phyloP scores from a whole-genome alignment of 2,888 invertebrate genomes.

The Biston betularia region DNA sequence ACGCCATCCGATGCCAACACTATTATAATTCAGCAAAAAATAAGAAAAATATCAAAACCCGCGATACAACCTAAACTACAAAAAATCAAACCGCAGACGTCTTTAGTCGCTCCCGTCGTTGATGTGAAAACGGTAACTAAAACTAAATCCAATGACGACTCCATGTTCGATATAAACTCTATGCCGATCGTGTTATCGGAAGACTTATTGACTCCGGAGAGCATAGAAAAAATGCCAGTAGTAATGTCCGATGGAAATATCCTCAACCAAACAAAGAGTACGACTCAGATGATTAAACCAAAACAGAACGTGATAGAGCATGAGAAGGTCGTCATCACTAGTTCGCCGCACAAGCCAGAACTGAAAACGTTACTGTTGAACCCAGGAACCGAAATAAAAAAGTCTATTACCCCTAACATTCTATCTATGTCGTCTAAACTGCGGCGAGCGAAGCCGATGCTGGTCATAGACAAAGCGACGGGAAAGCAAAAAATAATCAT shows the following conservation, averaged over 20 bases:
- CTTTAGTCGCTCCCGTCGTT: conserved; percentile 61
- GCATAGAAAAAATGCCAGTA: conserved; percentile 89
- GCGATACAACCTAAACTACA: conserved; percentile 63
- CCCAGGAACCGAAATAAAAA: conserved; percentile 66
- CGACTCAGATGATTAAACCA: conserved; percentile 69
- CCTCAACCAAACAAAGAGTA: conserved; percentile 60
- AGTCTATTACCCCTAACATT: conserved; percentile 79
- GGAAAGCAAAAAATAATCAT: conserved; percentile 82
- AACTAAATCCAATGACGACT: conserved; percentile 65
- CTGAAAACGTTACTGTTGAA: conserved; percentile 76
- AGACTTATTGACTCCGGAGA: conserved; percentile 89
- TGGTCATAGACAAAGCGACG: conserved; percentile 79
- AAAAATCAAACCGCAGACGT: conserved; percentile 69
- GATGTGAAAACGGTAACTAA: conserved; percentile 59
- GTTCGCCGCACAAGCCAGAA: conserved; percentile 66
- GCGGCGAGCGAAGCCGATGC: conserved; percentile 77
- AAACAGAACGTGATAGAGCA: conserved; percentile 63
- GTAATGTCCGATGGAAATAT: conserved; percentile 82
- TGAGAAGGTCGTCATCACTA: conserved; percentile 65
- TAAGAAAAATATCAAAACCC: conserved; percentile 70
- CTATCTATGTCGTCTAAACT: conserved; percentile 80
- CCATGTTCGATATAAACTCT: conserved; percentile 90
- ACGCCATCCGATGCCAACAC: conserved; percentile 67
- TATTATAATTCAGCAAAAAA: conserved; percentile 75
- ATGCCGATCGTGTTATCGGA: conserved; percentile 92